A percentile compares a stretch with the other conserved stretches of the same genome.
phyloP scores from a whole-genome alignment of 2,113 vertebrate genomes.

The Bettongia penicillata region DNA sequence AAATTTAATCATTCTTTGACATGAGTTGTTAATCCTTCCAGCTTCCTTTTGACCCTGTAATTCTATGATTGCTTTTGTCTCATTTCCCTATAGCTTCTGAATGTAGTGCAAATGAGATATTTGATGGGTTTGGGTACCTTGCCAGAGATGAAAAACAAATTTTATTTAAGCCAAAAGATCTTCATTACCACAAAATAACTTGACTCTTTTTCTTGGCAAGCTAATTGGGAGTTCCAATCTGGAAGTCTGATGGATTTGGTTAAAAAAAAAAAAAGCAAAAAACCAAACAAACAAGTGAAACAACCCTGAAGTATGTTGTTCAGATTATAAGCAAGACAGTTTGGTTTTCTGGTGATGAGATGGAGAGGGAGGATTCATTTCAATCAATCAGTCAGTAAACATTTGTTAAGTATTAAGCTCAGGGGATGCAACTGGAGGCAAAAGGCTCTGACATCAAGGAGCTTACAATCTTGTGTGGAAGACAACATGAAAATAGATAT shows the following conservation, averaged over 20 bases:
- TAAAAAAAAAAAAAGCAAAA: not conserved
- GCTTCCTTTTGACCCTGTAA: constrained; percentile 1
- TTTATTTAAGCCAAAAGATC: constrained; percentile 24
- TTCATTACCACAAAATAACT: not conserved
- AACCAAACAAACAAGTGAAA: not conserved
- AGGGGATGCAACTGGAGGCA: not conserved
- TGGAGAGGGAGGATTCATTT: constrained; percentile 1
- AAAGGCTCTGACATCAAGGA: not conserved
- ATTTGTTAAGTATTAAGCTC: not conserved
- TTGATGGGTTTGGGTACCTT: constrained; percentile 48
- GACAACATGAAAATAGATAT: not conserved
- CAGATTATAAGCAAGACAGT: constrained; percentile 14
- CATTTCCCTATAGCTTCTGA: not conserved
- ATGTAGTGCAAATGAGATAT: constrained; percentile 20
- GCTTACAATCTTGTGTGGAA: not conserved
- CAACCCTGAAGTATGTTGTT: not conserved
- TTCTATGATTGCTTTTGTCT: not conserved
- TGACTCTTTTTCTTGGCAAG: not conserved
- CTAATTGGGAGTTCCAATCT: not conserved
- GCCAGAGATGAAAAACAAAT: constrained; percentile 2
- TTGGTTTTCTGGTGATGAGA: not conserved
- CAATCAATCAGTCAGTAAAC: not conserved
- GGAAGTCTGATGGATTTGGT: constrained; percentile 34
- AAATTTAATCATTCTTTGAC: not conserved
- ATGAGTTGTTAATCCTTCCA: not conserved